Conservation (phyloP, 2,888 invertebrate genomes). For the Lissocephala sabroskyi region DNA sequence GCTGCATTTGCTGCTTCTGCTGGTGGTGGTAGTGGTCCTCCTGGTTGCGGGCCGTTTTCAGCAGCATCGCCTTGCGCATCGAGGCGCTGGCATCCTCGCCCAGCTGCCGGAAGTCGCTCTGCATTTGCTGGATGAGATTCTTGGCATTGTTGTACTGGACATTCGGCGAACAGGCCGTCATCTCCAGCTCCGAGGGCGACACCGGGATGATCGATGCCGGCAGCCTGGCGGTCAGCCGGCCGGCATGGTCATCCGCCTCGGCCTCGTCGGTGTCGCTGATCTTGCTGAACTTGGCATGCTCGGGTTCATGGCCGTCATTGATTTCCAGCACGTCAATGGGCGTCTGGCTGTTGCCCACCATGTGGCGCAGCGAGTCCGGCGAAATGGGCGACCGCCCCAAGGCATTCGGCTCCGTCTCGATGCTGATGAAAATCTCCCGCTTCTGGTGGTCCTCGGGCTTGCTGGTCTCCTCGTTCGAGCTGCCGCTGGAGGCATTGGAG, state of each 20-base stretch:
- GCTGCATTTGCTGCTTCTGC: conserved; percentile 12
- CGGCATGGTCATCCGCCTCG: conserved; percentile 19
- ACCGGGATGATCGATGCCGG: conserved; percentile 25
- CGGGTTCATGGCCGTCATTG: conserved; percentile 64
- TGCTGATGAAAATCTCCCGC: conserved; percentile 70
- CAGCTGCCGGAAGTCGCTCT: conserved; percentile 60
- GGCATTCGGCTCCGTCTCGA: conserved; percentile 69
- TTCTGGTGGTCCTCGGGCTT: conserved; percentile 39
- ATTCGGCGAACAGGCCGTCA: conserved; percentile 42
- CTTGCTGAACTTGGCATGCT: conserved; percentile 64
- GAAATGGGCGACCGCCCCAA: conserved; percentile 59
- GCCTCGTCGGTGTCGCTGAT: conserved; percentile 65
- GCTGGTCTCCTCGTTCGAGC: not conserved
- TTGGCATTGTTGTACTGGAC: conserved; percentile 69
- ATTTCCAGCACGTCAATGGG: conserved; percentile 66
- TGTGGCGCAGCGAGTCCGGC: conserved; percentile 57
- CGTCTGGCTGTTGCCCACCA: conserved; percentile 67
- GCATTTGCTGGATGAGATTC: conserved; percentile 67
- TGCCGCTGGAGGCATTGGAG: not conserved
- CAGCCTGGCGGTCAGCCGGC: conserved; percentile 2
- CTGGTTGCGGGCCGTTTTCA: not conserved
- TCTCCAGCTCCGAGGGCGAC: conserved; percentile 13
- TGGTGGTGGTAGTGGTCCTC: conserved; percentile 5
- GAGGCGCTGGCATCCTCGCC: conserved; percentile 47
- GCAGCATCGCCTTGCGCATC: conserved; percentile 34